Evolutionary conservation across 2,113 vertebrate species (phyloP), one percentile per base, ranked within the genome.

Genomic region (Motacilla tschutschensis): DNA sequence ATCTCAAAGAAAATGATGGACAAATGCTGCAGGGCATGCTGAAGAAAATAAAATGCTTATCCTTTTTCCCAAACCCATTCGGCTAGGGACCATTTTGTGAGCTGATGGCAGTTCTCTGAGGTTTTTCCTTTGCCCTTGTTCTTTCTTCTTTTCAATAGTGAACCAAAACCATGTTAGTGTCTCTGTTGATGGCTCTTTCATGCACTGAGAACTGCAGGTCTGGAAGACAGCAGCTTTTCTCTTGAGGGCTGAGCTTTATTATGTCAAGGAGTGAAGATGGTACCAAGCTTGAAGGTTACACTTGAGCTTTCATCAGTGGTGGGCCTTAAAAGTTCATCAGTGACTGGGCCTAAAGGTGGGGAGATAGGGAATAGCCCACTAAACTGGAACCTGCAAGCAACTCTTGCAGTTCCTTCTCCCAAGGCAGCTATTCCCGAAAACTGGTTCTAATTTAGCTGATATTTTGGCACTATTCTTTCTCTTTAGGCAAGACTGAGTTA

Each of bases 1-100:
- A 9, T 22, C 53, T 89, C 67, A 90, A 87, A 94, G 79, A 81
- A 67, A 93, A 87, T 82, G 80, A 95, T 64, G 55, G 84, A 85
- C 83, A 94, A 93, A 82, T 67, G 83, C 62, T 86, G 57, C 81
- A 91, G 83, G 92, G 86, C 57, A 50, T 84, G 67, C 57, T 64
- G 82, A 53, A 77, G 79, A 67, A 83, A 87, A 88, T 54, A 71
- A 90, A 83, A 73, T 24, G 11, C 29, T 79, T 87, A 47, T 46
- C 28, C 69, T 87, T 94, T 59, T 77, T 26, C 73, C 87, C 72
- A 74, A 58, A 65, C 46, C 31, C 40, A 40, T 82, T 82, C 59
- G 73, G 44, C 71, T 59, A 25, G 82, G 87, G 84, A 79, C 84
- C 59, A 25, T 79, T 93, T 62, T 29, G 48, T 53, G 64, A 84